phyloP scores from a whole-genome alignment of 2,113 vertebrate genomes.

The Piaya cayana region DNA sequence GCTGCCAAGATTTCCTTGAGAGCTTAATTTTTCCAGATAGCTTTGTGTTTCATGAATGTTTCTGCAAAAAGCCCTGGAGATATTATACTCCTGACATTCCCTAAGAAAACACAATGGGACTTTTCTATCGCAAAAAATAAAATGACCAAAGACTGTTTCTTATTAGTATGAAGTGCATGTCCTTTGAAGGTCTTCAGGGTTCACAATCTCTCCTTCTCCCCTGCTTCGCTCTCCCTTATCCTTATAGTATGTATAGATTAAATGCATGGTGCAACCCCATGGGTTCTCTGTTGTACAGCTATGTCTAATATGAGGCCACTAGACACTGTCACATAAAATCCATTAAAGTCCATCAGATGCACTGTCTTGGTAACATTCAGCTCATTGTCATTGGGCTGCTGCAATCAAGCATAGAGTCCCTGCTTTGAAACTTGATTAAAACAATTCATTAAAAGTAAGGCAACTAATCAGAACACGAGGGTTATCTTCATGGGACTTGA shows the following conservation, averaged over 20 bases:
- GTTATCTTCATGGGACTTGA: slow-evolving; percentile 62
- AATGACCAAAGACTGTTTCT: slow-evolving; percentile 1
- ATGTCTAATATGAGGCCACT: slow-evolving; percentile 69
- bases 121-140: background rate
- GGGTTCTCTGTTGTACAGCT: slow-evolving; percentile 68
- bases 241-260: slow-evolving; percentile 69
- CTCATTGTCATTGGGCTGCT: slow-evolving; percentile 69
- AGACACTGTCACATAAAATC: slow-evolving; percentile 73
- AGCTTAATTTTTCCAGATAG: slow-evolving; percentile 76
- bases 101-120: background rate
- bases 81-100: background rate
- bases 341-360: slow-evolving; percentile 74
- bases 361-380: slow-evolving; percentile 67
- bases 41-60: slow-evolving; percentile 13
- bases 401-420: slow-evolving; percentile 72
- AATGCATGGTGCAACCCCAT: slow-evolving; percentile 67
- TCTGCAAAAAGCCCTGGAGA: slow-evolving; percentile 46
- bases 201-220: slow-evolving; percentile 50
- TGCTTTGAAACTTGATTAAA: slow-evolving; percentile 77
- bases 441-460: slow-evolving; percentile 75
- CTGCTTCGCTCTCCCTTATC: slow-evolving; percentile 46
- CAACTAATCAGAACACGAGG: slow-evolving; percentile 60
- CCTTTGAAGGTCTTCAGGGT: slow-evolving; percentile 71
- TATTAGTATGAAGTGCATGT: slow-evolving; percentile 60
- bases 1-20: slow-evolving; percentile 71